Conservation (phyloP, 92 coral and sea anemone species). For the Plumapathes pennacea region DNA sequence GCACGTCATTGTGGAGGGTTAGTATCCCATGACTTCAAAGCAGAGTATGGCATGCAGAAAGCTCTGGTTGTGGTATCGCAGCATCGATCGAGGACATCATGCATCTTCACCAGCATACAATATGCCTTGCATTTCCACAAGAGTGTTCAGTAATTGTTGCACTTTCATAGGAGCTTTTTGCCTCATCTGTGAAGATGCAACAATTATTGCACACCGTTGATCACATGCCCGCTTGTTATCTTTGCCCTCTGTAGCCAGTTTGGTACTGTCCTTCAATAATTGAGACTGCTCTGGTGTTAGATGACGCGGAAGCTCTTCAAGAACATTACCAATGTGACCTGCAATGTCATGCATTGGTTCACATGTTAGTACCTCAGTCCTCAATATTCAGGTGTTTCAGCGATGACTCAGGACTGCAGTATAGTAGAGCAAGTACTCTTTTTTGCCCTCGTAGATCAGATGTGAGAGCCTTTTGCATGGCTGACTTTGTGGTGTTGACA, state of each 20-base stretch:
- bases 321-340: neutral
- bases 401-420: neutral
- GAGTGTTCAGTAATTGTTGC: slow-evolving; percentile 22
- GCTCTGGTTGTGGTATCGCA: slow-evolving; percentile 38
- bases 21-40: slow-evolving; percentile 13
- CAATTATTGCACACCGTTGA: slow-evolving; percentile 2
- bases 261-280: neutral
- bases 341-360: neutral
- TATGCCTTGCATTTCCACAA: slow-evolving; percentile 34
- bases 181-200: slow-evolving; percentile 2
- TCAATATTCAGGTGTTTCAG: neutral
- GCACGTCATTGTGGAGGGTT: slow-evolving; percentile 12
- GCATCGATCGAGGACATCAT: slow-evolving; percentile 27
- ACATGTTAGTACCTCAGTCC: neutral
- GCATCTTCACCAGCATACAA: slow-evolving; percentile 4
- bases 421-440: slow-evolving; percentile 8
- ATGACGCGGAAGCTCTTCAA: slow-evolving; percentile 3
- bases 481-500: slow-evolving; percentile 4
- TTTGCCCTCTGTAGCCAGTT: slow-evolving; percentile 4
- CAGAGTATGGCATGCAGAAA: slow-evolving; percentile 43
- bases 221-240: slow-evolving; percentile 10
- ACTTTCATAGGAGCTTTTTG: slow-evolving; percentile 7
- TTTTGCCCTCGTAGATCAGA: neutral
- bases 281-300: neutral
- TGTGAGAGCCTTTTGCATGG: neutral